phyloP scores from a whole-genome alignment of 2,888 invertebrate genomes.

The Diaphora mendica region DNA sequence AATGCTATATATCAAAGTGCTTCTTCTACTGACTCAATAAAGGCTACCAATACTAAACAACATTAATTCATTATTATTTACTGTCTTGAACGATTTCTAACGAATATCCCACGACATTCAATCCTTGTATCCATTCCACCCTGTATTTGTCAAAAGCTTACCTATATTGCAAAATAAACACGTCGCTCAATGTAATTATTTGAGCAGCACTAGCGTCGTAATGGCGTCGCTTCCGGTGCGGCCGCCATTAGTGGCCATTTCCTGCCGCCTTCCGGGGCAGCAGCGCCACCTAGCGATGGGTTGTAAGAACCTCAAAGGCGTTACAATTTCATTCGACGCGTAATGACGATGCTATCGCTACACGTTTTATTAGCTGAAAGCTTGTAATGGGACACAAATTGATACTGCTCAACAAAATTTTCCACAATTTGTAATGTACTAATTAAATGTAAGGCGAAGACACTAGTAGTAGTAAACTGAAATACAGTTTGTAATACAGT shows the following conservation, averaged over 20 bases:
- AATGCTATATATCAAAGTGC: too few species aligned
- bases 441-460: too few species aligned
- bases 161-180: conserved; percentile 62
- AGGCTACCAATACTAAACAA: too few species aligned
- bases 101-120: conserved; percentile 23
- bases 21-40: too few species aligned
- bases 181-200: conserved; percentile 76
- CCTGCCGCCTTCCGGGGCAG: conserved; percentile 76
- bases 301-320: conserved; percentile 45
- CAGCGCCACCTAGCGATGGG: conserved; percentile 62
- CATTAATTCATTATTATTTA: too few species aligned
- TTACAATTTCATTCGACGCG: conserved; percentile 46
- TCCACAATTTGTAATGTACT: conserved; percentile 7
- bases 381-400: conserved; percentile 32
- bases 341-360: conserved; percentile 56
- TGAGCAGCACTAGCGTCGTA: conserved; percentile 80
- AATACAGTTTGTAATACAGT: too few species aligned
- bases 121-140: conserved; percentile 33
- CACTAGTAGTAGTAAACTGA: too few species aligned
- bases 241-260: conserved; percentile 85
- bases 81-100: not conserved
- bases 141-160: conserved; percentile 47
- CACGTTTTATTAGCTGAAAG: conserved; percentile 43
- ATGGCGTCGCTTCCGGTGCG: conserved; percentile 81
- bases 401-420: conserved; percentile 16